phyloP scores from a whole-genome alignment of 2,797 vertebrate species.

The Alcedo atthis region DNA sequence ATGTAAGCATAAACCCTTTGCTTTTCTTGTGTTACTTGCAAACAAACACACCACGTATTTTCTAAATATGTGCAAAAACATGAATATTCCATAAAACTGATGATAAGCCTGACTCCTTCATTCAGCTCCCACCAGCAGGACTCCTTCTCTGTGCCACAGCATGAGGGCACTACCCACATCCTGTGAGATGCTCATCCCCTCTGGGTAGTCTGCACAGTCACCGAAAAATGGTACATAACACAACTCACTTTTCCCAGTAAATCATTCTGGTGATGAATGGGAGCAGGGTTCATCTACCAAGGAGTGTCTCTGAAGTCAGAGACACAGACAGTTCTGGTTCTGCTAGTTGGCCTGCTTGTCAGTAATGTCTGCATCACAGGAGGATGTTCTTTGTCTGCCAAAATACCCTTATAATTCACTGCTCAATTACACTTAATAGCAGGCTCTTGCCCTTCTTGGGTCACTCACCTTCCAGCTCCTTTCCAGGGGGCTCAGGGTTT shows the following conservation, averaged over 20 bases:
- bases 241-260: background rate
- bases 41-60: background rate
- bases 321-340: background rate
- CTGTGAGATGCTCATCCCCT: background rate
- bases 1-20: background rate
- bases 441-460: background rate
- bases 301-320: background rate
- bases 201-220: background rate
- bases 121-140: background rate
- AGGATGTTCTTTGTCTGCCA: background rate
- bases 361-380: background rate
- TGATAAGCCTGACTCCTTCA: background rate
- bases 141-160: background rate
- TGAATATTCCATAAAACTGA: background rate
- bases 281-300: background rate
- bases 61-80: background rate
- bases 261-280: background rate
- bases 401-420: background rate
- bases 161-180: background rate
- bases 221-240: fast-evolving
- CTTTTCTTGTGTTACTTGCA: background rate
- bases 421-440: background rate
- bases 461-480: background rate
- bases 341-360: background rate
- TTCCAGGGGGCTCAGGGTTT: background rate